Evolutionary conservation across 2,113 vertebrate species (phyloP).

Genomic region (Microtus montanus): DNA sequence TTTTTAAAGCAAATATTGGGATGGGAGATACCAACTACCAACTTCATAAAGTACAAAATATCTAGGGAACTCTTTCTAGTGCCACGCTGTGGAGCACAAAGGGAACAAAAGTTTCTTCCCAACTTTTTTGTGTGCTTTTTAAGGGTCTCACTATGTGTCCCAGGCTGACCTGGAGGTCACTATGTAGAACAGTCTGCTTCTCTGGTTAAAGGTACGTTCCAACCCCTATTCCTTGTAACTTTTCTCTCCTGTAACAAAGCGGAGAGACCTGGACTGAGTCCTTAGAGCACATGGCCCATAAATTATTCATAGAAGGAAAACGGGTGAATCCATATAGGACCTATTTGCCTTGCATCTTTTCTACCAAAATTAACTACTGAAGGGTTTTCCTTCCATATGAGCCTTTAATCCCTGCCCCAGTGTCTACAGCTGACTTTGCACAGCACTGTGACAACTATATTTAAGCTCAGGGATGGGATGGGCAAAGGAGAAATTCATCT

Average conservation of each 20-base stretch:
- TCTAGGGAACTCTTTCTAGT: conserved; percentile 49
- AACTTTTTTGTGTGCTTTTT: not conserved
- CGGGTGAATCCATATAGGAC: conserved; percentile 19
- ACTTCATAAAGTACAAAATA: conserved; percentile 20
- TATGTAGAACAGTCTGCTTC: not conserved
- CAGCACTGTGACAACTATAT: conserved; percentile 26
- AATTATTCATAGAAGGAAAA: conserved; percentile 19
- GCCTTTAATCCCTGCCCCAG: conserved; percentile 37
- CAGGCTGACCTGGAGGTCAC: not conserved
- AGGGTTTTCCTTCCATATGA: conserved; percentile 16
- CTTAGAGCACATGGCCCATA: conserved; percentile 12
- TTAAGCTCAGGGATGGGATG: conserved; percentile 5
- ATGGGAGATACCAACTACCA: not conserved
- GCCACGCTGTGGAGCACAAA: not conserved
- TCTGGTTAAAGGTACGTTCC: not conserved
- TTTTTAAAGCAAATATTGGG: conserved; percentile 31
- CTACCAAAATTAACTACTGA: conserved; percentile 32
- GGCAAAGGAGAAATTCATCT: conserved; percentile 59
- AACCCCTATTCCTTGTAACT: not conserved
- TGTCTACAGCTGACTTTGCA: conserved; percentile 41
- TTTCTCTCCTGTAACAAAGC: conserved; percentile 22
- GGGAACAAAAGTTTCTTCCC: conserved; percentile 10
- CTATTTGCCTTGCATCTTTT: conserved; percentile 37
- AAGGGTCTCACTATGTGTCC: not conserved
- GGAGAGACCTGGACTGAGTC: not conserved